Base-by-base conservation (phyloP, 2,797 vertebrate species). In the Protonibea diacanthus region DNA sequence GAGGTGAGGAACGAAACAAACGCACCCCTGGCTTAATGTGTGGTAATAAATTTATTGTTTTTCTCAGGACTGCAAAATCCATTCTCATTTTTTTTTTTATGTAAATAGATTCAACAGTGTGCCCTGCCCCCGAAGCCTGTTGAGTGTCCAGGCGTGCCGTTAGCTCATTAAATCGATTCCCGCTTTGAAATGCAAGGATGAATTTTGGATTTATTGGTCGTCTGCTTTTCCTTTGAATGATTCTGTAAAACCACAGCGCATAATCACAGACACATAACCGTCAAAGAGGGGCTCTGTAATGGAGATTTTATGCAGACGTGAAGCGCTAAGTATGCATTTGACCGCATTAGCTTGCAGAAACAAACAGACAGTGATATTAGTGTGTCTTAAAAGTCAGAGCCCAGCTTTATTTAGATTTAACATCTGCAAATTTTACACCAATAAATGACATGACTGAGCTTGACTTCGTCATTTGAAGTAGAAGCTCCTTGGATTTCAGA, bases 1-100 rank as follows among this genome's bases (percentile, higher is more conserved):
- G 88, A 97, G 98, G 98, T 99, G 93, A 93, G 44, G 0, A 12
- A 17, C 20, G 0, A 64, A 53, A 56, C 71, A 12, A 52, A 59
- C 65, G 0, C 78, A 29, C 40, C 62, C 27, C 0, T 7, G 18
- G 51, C 51, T 17, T 47, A 33, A 45, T 18, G 45, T 17, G 21
- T 3, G 2, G 3, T 12, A 6, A 14, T 18, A 8, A 40, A 51
- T 44, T 5, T 2, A 42, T 8, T 15, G 27, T 11, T 40, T 40
- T 23, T 33, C 7, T 18, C 1, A 40, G 29, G 61, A 27, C 10
- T 1, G 33, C 40, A 57, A 18, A 40, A 82, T 61, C 47, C n/a
- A 25, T 20, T 71, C 29, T 45, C 9, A 38, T 58, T 29, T 42
- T 21, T 63, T 40, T 53, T 7, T 33, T 33, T 33, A 72, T 55